Base-by-base conservation (phyloP, 2,797 vertebrate species). In the Micropoecilia bifurca region DNA sequence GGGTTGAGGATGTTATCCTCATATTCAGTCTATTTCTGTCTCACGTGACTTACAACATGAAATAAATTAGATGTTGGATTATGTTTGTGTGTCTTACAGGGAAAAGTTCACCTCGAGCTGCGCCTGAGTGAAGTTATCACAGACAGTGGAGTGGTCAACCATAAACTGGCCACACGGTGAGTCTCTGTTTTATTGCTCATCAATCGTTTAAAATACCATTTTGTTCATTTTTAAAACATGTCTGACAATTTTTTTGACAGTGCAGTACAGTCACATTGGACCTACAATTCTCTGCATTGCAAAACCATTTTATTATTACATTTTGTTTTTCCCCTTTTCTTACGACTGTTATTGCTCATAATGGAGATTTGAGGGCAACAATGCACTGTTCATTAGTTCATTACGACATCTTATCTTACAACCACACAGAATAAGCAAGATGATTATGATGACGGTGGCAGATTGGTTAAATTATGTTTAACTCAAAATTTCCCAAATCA, bases 61-160 rank as follows among this genome's bases (percentile, higher is more conserved):
- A 71, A 6, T 25, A 25, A 41, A 25, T 68, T 25, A 41, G 36
- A 68, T 6, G 3, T 68, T 68, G 63, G 36, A 39, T 41, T 10
- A 28, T 86, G 75, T 88, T 46, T 82, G 79, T 83, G 75, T 83
- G 41, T 80, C 47, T 18, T 84, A 47, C 95, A 99, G 99, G 99
- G 99, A 81, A 99, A 99, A 88, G 99, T 99, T 84, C 99, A 99
- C 91, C 95, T 99, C 71, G 98, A 99, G 90, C 95, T 99, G 86
- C 96, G 98, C 78, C 96, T 99, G 90, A 99, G 97, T 85, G 99
- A 99, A 94, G 98, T 99, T 92, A 99, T 99, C 94, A 99, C 98
- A 14, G 99, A 99, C 95, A 97, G 96, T 0, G 98, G 99, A 25
- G 95, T 94, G 45, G 93, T 99, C 95, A 99, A 96, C 95, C 98